Base-by-base conservation (phyloP, 2,888 invertebrate genomes). In the Sminthurinus aureus region DNA sequence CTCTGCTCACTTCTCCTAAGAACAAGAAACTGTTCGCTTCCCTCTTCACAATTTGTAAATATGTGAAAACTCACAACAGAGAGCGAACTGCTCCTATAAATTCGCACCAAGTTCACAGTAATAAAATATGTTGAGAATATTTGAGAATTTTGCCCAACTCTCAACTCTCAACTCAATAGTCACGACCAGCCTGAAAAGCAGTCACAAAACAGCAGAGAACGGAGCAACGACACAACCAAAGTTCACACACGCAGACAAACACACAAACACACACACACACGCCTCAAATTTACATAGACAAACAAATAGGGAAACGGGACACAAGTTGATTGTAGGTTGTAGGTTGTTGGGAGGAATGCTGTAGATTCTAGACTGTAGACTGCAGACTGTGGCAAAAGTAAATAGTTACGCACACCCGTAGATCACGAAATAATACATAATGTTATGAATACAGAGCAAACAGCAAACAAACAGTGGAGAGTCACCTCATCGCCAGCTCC, bases 361-460 rank as follows among this genome's bases (percentile, higher is more conserved):
- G n/a, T n/a, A n/a, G n/a, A n/a, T n/a, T n/a, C n/a, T 38, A 38
- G 38, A 38, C 38, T 4, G 38, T 38, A 38, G 38, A 38, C 38
- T 38, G 38, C 9, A 58, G 24, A 22, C 24, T 71, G 71, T 24
- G 71, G 6, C 24, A 71, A 71, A 24, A 58, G 15, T 24, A 71
- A 71, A 71, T 24, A 71, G 71, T 69, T 69, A 69, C 71, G 24
- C 71, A 71, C 71, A 24, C 71, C 26, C 71, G 24, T 71, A 71
- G 71, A 71, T 71, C 71, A 71, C 71, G 71, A 9, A 22, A 71
- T 26, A 71, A 71, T 71, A 71, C 71, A 71, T 24, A 71, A 71
- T 71, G 71, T 71, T 71, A 71, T 71, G 71, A 71, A 71, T 71
- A 71, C 24, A 71, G 71, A 71, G 71, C 71, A 71, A 71, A 71